Evolutionary conservation across 1,140 invertebrate species (phyloP), one percentile per base, ranked within the genome.

Genomic region (Microvelia longipes): DNA sequence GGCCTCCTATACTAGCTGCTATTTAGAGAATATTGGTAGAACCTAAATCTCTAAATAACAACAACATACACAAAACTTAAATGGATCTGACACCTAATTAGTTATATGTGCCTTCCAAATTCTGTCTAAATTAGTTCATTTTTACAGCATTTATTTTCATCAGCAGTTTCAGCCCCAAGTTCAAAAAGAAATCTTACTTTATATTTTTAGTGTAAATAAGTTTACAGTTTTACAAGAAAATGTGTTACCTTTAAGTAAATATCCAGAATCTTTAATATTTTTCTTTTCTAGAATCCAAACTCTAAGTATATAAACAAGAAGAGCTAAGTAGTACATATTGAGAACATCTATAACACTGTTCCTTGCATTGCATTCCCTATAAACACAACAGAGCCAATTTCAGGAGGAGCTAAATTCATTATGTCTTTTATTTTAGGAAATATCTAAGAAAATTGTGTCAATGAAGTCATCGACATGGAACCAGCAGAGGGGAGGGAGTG

Each of bases 221-320:
- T n/a, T n/a, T n/a, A n/a, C 15, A 26, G 26, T 11, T 25, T 65
- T 65, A 65, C 5, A 11, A 73, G n/a, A 13, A 26, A 61, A n/a
- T 61, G 26, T 28, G 19, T 28, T 75, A 84, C 84, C 82, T 81
- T 83, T 82, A 5, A 85, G 75, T 29, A 85, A 78, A 76, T 77
- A 81, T 67, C 84, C 84, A 14, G 82, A 83, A 74, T 85, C 83
- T 29, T 76, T 74, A 28, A 85, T 82, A 19, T 82, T 84, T 73
- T 83, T 83, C 1, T 80, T 78, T 70, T 83, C 76, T 2, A 77
- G 74, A 73, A 80, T 81, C 84, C 83, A 85, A 2, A 79, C 76
- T 60, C 78, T 75, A 73, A 81, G 81, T 67, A 84, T 75, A 29
- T 79, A 77, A 35, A 81, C 77, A 71, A 82, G 81, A 2, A 80